Conservation (phyloP, 2,797 vertebrate species). For the Gambelia wislizenii region DNA sequence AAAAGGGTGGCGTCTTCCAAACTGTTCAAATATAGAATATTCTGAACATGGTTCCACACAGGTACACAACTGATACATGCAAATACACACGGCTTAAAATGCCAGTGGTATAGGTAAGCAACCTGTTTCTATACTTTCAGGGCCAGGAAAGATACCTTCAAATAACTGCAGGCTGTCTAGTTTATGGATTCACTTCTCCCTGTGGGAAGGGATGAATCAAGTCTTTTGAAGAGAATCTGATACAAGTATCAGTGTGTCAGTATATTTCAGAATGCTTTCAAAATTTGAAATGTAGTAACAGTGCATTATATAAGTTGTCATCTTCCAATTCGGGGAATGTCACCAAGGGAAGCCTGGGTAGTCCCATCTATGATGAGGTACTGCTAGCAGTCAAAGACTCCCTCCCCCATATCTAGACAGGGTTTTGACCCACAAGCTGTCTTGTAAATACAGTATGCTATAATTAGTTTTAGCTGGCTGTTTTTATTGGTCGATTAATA, state of each 20-base stretch:
- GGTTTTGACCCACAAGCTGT: background rate
- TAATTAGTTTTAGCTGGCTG: background rate
- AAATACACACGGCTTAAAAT: too few relatives aligned
- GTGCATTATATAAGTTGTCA: background rate
- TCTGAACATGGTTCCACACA: too few relatives aligned
- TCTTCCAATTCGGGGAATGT: too few relatives aligned
- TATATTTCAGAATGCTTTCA: background rate
- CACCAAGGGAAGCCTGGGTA: background rate
- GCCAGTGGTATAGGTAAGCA: too few relatives aligned
- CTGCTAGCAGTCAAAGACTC: background rate
- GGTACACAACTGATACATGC: too few relatives aligned
- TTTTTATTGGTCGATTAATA: background rate
- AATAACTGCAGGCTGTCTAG: background rate
- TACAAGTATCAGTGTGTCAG: background rate
- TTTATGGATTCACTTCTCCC: background rate
- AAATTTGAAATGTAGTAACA: background rate
- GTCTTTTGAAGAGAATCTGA: background rate
- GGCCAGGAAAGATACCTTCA: background rate
- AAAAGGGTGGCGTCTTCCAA: too few relatives aligned
- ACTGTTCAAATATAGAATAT: too few relatives aligned
- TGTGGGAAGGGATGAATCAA: background rate
- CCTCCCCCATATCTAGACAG: background rate
- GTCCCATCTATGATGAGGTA: background rate
- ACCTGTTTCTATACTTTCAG: background rate
- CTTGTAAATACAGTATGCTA: background rate